Conservation (phyloP, 2,113 vertebrate genomes). For the Gavia stellata region DNA sequence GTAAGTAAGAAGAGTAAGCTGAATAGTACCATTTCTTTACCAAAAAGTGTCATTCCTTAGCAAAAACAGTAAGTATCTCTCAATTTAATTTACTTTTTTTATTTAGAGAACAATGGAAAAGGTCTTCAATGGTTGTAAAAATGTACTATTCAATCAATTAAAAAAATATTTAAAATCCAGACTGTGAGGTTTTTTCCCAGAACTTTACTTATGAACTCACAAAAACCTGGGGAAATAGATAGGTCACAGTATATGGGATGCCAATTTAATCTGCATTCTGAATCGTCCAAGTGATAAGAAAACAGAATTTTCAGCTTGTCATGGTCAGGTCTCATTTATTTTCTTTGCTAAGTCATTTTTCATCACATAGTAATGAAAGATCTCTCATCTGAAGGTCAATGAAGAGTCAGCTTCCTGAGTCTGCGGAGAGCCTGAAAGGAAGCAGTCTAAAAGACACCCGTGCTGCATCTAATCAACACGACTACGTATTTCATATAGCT, state of each 20-base stretch:
- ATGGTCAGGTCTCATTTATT: conserved; percentile 25
- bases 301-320: conserved; percentile 40
- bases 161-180: background rate
- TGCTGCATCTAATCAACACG: background rate
- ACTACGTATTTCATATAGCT: background rate
- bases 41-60: background rate
- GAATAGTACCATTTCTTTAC: background rate
- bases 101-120: background rate
- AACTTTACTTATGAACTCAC: background rate
- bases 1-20: background rate
- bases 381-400: conserved; percentile 38
- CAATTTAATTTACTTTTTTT: background rate
- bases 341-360: conserved; percentile 47
- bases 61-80: background rate
- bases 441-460: background rate
- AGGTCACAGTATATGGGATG: background rate
- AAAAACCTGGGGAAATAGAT: background rate
- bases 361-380: conserved; percentile 42
- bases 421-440: background rate
- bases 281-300: conserved; percentile 24
- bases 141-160: background rate
- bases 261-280: conserved; percentile 7
- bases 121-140: background rate
- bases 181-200: background rate
- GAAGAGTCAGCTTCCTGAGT: conserved; percentile 13